phyloP scores from a whole-genome alignment of 2,113 vertebrate genomes.

The Suricata suricatta region DNA sequence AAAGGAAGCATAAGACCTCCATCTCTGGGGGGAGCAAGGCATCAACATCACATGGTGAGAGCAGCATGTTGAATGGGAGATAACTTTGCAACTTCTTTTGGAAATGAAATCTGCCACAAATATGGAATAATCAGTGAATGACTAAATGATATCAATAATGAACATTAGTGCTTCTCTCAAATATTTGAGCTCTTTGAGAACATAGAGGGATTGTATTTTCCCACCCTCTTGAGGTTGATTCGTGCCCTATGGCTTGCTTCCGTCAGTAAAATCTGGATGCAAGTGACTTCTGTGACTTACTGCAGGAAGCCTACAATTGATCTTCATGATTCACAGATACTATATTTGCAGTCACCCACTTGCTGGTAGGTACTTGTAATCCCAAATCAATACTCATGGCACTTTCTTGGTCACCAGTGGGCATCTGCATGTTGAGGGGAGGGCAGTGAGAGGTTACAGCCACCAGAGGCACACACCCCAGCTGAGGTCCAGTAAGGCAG shows the following conservation, averaged over 20 bases:
- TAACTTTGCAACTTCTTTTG: not conserved
- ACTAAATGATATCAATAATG: not conserved
- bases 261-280: not conserved
- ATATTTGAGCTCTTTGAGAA: not conserved
- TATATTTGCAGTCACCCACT: not conserved
- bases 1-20: not conserved
- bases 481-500: not conserved
- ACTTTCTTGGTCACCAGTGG: not conserved
- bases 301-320: not conserved
- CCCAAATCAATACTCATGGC: not conserved
- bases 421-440: accelerated
- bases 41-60: not conserved
- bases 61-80: not conserved
- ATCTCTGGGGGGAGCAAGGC: not conserved
- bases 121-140: not conserved
- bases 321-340: not conserved
- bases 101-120: not conserved
- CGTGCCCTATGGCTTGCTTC: not conserved
- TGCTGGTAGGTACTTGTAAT: not conserved
- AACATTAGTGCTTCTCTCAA: not conserved
- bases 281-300: not conserved
- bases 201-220: not conserved
- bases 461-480: not conserved
- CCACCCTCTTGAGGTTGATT: not conserved
- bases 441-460: no score